These are phyloP conservation scores for Laticauda laticaudata DNA, from an alignment of 2,113 vertebrate species.

Conservation along the genomic window DNA sequence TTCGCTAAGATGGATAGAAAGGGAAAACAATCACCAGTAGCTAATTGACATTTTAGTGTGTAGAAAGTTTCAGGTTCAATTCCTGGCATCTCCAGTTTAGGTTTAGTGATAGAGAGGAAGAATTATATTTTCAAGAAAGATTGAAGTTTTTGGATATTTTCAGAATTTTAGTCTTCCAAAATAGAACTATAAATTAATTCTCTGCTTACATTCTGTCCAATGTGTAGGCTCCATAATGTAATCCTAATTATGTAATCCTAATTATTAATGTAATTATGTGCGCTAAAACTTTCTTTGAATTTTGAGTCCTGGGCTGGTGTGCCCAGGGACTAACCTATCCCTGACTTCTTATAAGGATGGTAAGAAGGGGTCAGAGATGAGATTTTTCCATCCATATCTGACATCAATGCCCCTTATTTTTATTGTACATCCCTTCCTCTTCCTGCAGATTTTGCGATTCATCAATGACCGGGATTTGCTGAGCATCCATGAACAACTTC, in stretches of 20 bases:
- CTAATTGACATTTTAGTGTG: neutral
- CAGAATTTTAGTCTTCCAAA: neutral
- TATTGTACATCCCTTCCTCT: neutral
- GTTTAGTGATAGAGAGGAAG: neutral
- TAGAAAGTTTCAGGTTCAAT: neutral
- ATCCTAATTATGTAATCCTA: neutral
- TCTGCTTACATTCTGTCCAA: neutral
- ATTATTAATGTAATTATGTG: no score
- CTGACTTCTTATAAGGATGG: neutral
- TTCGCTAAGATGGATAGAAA: neutral
- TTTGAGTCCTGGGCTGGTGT: neutral
- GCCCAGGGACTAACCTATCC: neutral
- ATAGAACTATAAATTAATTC: neutral
- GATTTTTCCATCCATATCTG: neutral
- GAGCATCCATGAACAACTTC: constrained; percentile 76
- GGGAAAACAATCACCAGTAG: neutral
- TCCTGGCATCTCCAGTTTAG: neutral
- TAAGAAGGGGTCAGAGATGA: neutral
- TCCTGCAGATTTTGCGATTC: constrained; percentile 81
- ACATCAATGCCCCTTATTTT: neutral
- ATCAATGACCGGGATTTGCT: constrained; percentile 73
- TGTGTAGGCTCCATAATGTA: neutral
- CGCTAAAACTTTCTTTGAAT: neutral
- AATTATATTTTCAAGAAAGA: neutral
- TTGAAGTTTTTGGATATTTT: neutral